Evolutionary conservation across 2,888 invertebrate genomes (phyloP), one percentile per base, ranked within the genome.

Genomic region (Diploptera punctata): DNA sequence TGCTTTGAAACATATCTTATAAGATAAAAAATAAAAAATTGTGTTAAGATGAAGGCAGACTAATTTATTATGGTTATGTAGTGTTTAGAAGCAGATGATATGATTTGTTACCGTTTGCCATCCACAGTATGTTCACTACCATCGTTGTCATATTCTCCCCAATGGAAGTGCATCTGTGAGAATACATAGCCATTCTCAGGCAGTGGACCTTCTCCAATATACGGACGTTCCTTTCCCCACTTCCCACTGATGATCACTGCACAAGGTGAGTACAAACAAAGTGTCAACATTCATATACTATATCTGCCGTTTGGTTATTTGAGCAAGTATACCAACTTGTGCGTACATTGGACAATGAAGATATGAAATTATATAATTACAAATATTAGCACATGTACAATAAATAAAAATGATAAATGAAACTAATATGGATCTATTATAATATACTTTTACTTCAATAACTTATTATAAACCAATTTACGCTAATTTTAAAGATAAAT

Each of bases 111-210:
- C 79, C 81, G 81, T 44, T 77, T 78, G 21, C 85, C 85, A 74
- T 91, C 89, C 0, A 90, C 82, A 0, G 86, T 84, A 77, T 92
- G 91, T 44, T 90, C 91, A 73, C 90, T 90, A 1, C 91, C 91
- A 74, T 86, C 85, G 82, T 86, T 85, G 79, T 88, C 85, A 73
- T 86, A 83, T 0, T 81, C 77, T 0, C 91, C 90, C 91, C 91
- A 91, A 78, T 91, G 91, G 78, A 91, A 89, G 80, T 91, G 91
- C 44, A 90, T 81, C 80, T 91, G 90, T 0, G 90, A 88, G 67
- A 91, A 84, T 0, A 88, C 82, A 76, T 90, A 90, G 73, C 87
- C 88, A 29, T 9, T 60, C 9, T 86, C 87, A 3, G 82, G 71
- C 54, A 91, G 84, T 0, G 89, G 89, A 0, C 91, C 91, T 0